phyloP scores from a whole-genome alignment of 2,797 vertebrate genomes.

The Acrossocheilus wenchowensis region DNA sequence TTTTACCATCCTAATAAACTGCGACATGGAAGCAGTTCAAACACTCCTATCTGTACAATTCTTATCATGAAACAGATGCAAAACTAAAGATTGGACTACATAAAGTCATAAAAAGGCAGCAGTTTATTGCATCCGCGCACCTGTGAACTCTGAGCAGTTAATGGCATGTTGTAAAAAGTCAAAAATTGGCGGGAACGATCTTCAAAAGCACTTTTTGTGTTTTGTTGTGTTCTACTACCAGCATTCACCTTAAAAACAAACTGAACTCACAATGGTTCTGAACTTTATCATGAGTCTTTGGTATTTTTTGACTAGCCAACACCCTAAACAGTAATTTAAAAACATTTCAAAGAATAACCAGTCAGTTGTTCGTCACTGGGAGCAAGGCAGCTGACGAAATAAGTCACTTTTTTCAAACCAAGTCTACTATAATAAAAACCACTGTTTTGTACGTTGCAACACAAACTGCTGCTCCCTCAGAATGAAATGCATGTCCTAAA shows the following conservation, averaged over 20 bases:
- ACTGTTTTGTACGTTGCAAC: background rate
- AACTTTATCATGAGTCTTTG: slow-evolving; percentile 19
- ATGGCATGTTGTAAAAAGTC: slow-evolving; percentile 44
- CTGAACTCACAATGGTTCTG: background rate
- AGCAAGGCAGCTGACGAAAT: background rate
- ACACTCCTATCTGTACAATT: background rate
- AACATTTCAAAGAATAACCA: background rate
- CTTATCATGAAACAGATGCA: slow-evolving; percentile 14
- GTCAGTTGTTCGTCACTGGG: background rate
- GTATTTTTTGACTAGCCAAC: background rate
- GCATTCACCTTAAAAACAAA: background rate
- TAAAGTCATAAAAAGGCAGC: slow-evolving; percentile 34
- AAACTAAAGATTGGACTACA: background rate
- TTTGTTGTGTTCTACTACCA: background rate
- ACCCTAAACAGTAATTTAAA: background rate
- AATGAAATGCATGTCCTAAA: background rate
- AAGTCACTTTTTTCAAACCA: background rate
- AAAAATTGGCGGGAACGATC: slow-evolving; percentile 33
- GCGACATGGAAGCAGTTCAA: background rate
- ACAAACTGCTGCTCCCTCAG: background rate
- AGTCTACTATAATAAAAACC: background rate
- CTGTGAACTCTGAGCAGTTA: slow-evolving; percentile 9
- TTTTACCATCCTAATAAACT: background rate
- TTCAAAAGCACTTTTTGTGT: background rate
- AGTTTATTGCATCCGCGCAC: background rate